Base-by-base conservation (phyloP, 2,888 invertebrate species). In the Synergus itoensis region DNA sequence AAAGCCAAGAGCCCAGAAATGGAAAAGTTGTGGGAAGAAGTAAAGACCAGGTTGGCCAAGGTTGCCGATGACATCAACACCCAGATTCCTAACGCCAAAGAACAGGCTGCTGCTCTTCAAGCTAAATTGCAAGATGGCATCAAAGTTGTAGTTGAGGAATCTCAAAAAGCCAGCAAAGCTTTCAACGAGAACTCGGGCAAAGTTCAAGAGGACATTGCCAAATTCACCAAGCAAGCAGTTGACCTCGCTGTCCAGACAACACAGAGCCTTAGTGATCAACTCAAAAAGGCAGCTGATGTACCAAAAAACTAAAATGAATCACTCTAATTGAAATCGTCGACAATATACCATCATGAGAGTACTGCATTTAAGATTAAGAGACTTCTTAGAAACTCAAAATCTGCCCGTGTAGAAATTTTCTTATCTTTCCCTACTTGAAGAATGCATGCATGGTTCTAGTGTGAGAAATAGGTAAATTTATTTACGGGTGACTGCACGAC, bases 1-100 rank as follows among this genome's bases (percentile, higher is more conserved):
- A 91, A 91, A 80, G 83, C 85, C 41, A 90, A 91, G 82, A 89
- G 86, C 36, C 91, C 92, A n/a, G 91, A 90, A 60, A 75, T 92
- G 63, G 88, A 91, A 80, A 84, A 84, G 16, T 48, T 89, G 1
- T 92, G 89, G 91, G 79, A 79, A 7, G 87, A 86, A 57, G 79
- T 90, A 8, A 90, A 90, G 73, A 77, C 21, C 14, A 90, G 87
- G 48, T 77, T 92, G 57, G 87, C 21, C 79, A 88, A 90, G 75
- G 87, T 86, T 12, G 84, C 88, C 53, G 87, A 90, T 0, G 90
- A 90, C 43, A 85, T 91, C 8, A 90, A 88, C 80, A 84, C 88
- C 9, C 84, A 88, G 63, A 89, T 91, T 11, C 90, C 91, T 0
- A 86, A 90, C 11, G 91, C 91, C 41, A 86, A 88, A 73, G 90